Percentiles rank a stretch among this genome's conserved stretches.
These are phyloP conservation scores for Synaphobranchus kaupii DNA, from an alignment of 2,797 vertebrate genomes.

Conservation along the genomic window DNA sequence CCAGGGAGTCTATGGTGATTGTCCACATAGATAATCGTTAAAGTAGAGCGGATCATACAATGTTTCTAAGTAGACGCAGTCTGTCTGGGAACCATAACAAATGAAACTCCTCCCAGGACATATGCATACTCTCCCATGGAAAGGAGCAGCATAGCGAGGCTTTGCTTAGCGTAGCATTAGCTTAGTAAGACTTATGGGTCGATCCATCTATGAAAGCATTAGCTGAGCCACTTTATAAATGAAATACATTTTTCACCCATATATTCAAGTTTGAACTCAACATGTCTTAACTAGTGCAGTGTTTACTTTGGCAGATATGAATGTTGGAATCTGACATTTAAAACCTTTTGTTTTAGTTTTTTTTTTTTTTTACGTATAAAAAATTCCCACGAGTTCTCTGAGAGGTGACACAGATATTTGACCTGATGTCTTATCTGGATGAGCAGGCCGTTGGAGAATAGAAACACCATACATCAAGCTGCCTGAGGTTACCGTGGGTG, in stretches of 20 bases:
- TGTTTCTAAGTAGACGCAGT: neutral
- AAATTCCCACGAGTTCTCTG: neutral
- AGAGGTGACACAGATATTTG: constrained; percentile 34
- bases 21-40: neutral
- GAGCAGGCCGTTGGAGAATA: constrained; percentile 53
- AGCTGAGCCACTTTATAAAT: too few species aligned
- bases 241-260: too few species aligned
- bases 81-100: neutral
- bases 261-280: too few species aligned
- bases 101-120: too few species aligned
- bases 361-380: neutral
- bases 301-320: too few species aligned
- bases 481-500: constrained; percentile 54
- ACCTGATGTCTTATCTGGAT: constrained; percentile 49
- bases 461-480: constrained; percentile 61
- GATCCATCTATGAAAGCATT: too few species aligned
- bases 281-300: too few species aligned
- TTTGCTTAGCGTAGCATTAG: too few species aligned
- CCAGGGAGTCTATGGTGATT: neutral
- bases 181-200: too few species aligned
- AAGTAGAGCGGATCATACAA: too few species aligned
- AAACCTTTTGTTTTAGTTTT: neutral
- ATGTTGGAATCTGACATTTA: neutral
- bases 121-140: too few species aligned
- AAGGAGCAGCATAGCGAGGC: too few species aligned